Evolutionary conservation across 2,888 invertebrate species (phyloP).

Genomic region (Macrophya annulata): DNA sequence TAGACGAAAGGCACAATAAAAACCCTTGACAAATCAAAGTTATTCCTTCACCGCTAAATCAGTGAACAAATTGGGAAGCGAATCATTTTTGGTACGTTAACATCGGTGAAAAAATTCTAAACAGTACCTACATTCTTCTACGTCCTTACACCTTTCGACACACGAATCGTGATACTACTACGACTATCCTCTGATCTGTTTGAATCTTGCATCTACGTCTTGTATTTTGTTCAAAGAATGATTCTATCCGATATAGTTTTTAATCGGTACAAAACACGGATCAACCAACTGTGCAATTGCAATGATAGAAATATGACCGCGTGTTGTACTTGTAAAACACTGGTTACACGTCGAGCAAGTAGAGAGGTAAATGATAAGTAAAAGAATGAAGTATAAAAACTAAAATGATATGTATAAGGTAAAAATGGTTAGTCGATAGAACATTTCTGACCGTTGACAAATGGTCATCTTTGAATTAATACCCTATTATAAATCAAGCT

Average conservation of each 20-base stretch:
- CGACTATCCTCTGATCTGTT: background rate
- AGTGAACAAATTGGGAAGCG: background rate
- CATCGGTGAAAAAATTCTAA: background rate
- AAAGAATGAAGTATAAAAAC: background rate
- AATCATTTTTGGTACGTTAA: background rate
- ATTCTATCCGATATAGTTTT: background rate
- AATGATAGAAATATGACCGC: conserved; percentile 10
- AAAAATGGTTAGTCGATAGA: conserved; percentile 10
- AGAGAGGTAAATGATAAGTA: background rate
- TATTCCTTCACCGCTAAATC: background rate
- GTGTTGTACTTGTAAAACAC: background rate
- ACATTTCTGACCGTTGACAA: conserved; percentile 1
- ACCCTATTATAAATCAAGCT: conserved; percentile 17
- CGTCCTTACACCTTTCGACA: background rate
- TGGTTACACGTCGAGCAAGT: background rate
- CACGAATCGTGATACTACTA: background rate
- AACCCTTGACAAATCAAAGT: background rate
- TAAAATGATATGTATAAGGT: background rate
- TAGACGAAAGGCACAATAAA: background rate
- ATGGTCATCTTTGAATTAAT: conserved; percentile 20
- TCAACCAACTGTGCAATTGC: background rate
- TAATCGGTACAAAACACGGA: background rate
- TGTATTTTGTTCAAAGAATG: background rate
- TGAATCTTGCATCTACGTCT: background rate
- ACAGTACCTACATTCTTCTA: background rate